Percentiles rank a stretch among this genome's conserved stretches.
Conservation (phyloP, 2,113 vertebrate genomes). For the Lepus timidus region DNA sequence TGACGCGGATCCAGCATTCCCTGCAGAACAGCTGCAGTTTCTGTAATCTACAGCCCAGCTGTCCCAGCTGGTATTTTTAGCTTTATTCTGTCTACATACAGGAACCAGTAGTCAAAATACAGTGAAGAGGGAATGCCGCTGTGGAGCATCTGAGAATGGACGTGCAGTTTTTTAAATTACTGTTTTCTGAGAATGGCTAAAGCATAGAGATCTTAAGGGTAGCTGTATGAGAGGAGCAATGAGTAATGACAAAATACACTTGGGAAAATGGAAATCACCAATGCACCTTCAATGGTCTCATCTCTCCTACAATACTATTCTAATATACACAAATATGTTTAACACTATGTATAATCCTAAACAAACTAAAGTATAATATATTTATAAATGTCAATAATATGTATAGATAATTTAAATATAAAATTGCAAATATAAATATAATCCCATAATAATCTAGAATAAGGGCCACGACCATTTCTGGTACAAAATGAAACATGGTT, state of each 20-base stretch:
- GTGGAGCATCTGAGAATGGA: neutral
- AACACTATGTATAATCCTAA: too few relatives aligned
- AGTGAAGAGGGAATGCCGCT: neutral
- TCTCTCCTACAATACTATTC: neutral
- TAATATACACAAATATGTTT: too few relatives aligned
- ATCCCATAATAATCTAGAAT: neutral
- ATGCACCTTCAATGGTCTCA: neutral
- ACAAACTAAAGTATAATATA: too few relatives aligned
- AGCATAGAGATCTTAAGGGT: neutral
- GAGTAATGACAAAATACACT: neutral
- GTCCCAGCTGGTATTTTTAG: conserved; percentile 47
- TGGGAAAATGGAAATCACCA: neutral
- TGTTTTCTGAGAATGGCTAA: neutral
- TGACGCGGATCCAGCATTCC: neutral
- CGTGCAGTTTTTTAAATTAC: neutral
- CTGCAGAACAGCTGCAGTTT: conserved; percentile 63
- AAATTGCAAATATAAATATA: too few relatives aligned
- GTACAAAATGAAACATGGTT: neutral
- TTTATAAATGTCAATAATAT: too few relatives aligned
- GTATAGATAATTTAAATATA: too few relatives aligned
- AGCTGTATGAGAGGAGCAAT: neutral
- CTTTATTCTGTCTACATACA: neutral
- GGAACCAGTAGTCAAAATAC: neutral
- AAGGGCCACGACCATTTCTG: neutral
- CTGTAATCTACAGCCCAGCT: conserved; percentile 30